Percentiles rank a stretch among this genome's conserved stretches.
phyloP scores from a whole-genome alignment of 2,113 vertebrate genomes.

The Cyanistes caeruleus region DNA sequence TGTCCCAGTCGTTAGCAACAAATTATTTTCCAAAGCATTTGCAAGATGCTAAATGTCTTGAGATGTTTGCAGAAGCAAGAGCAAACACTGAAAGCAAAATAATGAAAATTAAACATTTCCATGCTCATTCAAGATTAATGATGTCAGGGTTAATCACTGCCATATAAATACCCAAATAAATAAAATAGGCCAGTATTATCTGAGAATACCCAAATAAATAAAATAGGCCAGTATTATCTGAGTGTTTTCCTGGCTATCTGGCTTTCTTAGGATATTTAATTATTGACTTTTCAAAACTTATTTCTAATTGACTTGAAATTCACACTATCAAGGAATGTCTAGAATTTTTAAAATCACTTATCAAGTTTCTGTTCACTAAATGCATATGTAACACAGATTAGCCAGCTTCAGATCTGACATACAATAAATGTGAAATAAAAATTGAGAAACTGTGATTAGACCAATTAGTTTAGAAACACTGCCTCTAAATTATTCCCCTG shows the following conservation, averaged over 20 bases:
- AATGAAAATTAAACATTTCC: conserved; percentile 37
- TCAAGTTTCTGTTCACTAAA: background rate
- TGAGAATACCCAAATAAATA: conserved; percentile 17
- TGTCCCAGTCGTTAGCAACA: background rate
- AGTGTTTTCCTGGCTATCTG: conserved; percentile 6
- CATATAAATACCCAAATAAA: conserved; percentile 12
- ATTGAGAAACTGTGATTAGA: background rate
- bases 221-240: conserved; percentile 3
- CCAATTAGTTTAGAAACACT: background rate
- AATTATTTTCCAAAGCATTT: conserved; percentile 20
- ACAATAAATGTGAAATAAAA: background rate
- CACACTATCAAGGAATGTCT: background rate
- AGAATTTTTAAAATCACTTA: background rate
- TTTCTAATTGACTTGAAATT: conserved; percentile 14
- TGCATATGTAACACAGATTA: background rate
- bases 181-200: conserved; percentile 11
- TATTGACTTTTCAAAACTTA: background rate
- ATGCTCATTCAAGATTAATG: conserved; percentile 14
- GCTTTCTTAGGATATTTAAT: background rate
- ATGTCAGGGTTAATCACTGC: conserved; percentile 19
- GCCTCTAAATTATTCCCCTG: background rate
- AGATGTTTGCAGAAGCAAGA: conserved; percentile 32
- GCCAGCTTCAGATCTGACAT: background rate
- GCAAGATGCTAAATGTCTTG: conserved; percentile 8
- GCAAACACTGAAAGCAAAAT: conserved; percentile 6